Base-by-base conservation (phyloP, 2,797 vertebrate species). In the Argentina silus region DNA sequence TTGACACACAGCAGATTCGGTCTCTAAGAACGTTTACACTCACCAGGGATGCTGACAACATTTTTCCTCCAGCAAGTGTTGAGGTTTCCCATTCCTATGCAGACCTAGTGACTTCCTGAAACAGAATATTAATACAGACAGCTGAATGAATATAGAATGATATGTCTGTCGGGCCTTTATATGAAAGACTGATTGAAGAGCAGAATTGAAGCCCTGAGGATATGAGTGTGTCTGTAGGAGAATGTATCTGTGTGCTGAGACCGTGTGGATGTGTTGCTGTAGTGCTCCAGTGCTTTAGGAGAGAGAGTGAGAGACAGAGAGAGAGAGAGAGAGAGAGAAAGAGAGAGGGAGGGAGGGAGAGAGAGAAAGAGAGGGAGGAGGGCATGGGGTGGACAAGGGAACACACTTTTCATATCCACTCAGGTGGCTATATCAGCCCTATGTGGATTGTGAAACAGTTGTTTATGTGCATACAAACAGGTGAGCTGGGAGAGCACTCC, bases 1-100 rank as follows among this genome's bases (percentile, higher is more conserved):
- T 79, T 79, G 36, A 85, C 74, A 83, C 76, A 83, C 77, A 85
- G 73, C 84, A 80, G 77, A 78, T 75, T 76, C 64, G 47, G 61
- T 61, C 74, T 12, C 76, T 68, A 67, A 43, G 67, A 80, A 66
- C 70, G 3, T 10, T 69, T 80, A 80, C 81, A 82, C 78, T 82
- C 67, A 6, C 11, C 77, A 83, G 80, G 79, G 61, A 70, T 56
- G 60, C 61, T 77, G 59, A 81, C 62, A 78, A 75, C 15, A 36
- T 17, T 12, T n/a, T 43, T 43, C 27, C 27, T 23, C 36, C 15
- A 36, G 15, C 36, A 43, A 11, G 8, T 45, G 14, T 55, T 55
- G 51, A 55, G 51, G 5, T 15, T 56, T 68, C 27, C 9, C 27
- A 9, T 53, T 68, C 7, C 11, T 65, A 14, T 55, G 27, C 7